A percentile compares a stretch with the other conserved stretches of the same genome.
phyloP scores from a whole-genome alignment of 2,113 vertebrate genomes.

The Onychorhynchus coronatus region DNA sequence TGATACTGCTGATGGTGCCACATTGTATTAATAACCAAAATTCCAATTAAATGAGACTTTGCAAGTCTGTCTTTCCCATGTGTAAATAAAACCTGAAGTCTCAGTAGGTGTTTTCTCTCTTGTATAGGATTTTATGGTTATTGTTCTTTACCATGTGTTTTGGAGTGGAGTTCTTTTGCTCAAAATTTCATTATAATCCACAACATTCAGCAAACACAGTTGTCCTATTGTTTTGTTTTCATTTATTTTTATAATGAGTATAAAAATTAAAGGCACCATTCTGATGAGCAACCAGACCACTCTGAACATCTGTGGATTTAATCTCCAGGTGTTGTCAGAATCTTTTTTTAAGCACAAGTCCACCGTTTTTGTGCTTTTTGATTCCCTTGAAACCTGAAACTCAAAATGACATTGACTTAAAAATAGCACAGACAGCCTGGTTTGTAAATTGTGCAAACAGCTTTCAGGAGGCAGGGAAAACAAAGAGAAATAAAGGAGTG shows the following conservation, averaged over 20 bases:
- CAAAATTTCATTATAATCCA: constrained; percentile 46
- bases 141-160: constrained; percentile 4
- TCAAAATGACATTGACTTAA: background rate
- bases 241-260: background rate
- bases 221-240: background rate
- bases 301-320: background rate
- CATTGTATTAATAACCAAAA: constrained; percentile 52
- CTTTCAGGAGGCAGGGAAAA: background rate
- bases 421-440: background rate
- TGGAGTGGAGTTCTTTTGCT: constrained; percentile 37
- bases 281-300: background rate
- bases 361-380: background rate
- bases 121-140: constrained; percentile 3
- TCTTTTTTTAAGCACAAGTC: background rate
- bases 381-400: background rate
- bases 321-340: background rate
- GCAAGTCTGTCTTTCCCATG: background rate
- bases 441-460: background rate
- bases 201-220: background rate
- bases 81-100: background rate
- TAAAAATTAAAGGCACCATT: background rate
- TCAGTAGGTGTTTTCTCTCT: background rate
- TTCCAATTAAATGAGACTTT: constrained; percentile 1
- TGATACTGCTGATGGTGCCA: constrained; percentile 5
- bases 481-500: background rate